Evolutionary conservation across 2,113 vertebrate species (phyloP), one percentile per base, ranked within the genome.

Genomic region (Carassius gibelio): DNA sequence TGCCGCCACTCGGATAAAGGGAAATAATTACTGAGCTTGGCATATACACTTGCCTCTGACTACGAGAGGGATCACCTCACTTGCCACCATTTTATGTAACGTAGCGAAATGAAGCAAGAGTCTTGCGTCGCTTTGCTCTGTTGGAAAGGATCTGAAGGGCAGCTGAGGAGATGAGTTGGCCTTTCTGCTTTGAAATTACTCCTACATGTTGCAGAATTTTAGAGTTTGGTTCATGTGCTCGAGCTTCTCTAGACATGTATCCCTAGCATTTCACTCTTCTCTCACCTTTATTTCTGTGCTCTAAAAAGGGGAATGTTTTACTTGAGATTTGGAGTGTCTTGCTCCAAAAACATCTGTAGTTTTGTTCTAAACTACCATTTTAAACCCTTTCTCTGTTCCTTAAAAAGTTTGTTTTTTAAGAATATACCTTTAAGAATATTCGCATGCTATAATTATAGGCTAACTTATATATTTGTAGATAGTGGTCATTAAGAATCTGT

Each of bases 11-110:
- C 72, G 81, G 85, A 88, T 83, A 88, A 88, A 84, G 82, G 85
- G 74, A 85, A 85, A 85, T 85, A 89, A 90, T 89, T 87, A 86
- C 79, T 34, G 83, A 84, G 84, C 79, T 85, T 83, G 82, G 71
- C 61, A 38, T 88, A 76, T 85, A 88, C 85, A 87, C 80, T 71
- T 82, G 87, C 64, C 68, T 81, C 75, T 23, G 34, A 42, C 83
- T 74, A 64, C 68, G 50, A 66, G n/a, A 59, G 75, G 66, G 57
- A 42, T 78, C 71, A 77, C 81, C 76, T 88, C 66, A 64, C 74
- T 71, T 72, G 23, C 84, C 83, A 80, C 59, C 75, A 80, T 80
- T 85, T 75, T 83, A n/a, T 50, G 15, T 85, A 59, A 64, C 8
- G 68, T 69, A 62, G 74, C 26, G 21, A 71, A 77, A 30, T 76